phyloP scores from a whole-genome alignment of 2,888 invertebrate species.

The Sarcophaga carnaria region DNA sequence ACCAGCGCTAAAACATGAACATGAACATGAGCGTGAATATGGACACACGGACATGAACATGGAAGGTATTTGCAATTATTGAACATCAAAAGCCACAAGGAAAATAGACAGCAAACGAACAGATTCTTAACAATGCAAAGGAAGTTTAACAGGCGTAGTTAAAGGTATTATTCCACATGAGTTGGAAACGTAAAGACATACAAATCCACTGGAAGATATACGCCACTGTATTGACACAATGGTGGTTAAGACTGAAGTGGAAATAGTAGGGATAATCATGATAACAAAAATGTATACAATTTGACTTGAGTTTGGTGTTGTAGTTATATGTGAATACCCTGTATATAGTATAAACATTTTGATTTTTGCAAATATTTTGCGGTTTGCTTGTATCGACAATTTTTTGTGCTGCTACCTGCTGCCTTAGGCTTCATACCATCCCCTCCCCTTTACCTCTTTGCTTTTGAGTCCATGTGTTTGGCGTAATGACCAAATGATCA shows the following conservation, averaged over 20 bases:
- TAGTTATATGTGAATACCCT: conserved; percentile 14
- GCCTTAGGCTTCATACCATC: not conserved
- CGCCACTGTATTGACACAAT: conserved; percentile 39
- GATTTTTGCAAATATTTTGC: not conserved
- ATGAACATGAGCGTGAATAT: conserved; percentile 55
- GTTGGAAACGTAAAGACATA: conserved; percentile 22
- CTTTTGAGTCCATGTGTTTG: rapidly evolving
- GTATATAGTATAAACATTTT: not conserved
- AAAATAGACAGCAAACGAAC: conserved; percentile 8
- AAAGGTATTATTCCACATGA: conserved; percentile 61
- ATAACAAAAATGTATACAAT: not conserved
- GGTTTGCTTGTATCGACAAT: conserved; percentile 21
- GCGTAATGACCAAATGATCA: conserved; percentile 43
- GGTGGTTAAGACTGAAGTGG: not conserved
- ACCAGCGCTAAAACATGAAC: conserved; percentile 76
- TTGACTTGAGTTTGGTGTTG: not conserved
- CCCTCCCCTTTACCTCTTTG: no score
- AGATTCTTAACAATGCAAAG: conserved; percentile 48
- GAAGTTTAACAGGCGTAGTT: conserved; percentile 63
- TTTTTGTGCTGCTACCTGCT: conserved; percentile 15
- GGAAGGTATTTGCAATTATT: conserved; percentile 79
- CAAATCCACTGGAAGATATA: not conserved
- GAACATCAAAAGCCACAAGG: conserved; percentile 75
- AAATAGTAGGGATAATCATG: not conserved
- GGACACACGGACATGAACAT: not conserved